Evolutionary conservation across 2,888 invertebrate species (phyloP).

Genomic region (Dasysyrphus albostriatus): DNA sequence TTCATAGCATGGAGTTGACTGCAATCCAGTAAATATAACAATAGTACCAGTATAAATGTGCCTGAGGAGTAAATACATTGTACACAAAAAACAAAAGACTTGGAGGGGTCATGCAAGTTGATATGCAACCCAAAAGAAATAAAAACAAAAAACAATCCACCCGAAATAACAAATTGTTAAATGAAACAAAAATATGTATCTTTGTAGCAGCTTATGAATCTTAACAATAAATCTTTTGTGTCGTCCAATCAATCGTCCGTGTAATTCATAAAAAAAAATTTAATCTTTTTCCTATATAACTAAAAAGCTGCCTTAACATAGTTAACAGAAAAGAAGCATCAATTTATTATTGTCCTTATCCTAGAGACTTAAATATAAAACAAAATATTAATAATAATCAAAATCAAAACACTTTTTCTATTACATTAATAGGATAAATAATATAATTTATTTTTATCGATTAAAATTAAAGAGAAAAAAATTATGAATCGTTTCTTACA

Average conservation of each 20-base stretch:
- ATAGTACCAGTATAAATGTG: conserved; percentile 72
- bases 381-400: not conserved
- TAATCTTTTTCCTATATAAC: conserved; percentile 60
- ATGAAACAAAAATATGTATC: not conserved
- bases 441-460: conserved; percentile 67
- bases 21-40: conserved; percentile 54
- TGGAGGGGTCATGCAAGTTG: conserved; percentile 5
- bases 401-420: conserved; percentile 68
- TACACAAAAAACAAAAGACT: conserved; percentile 67
- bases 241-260: conserved; percentile 34
- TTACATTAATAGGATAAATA: conserved; percentile 75
- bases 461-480: conserved; percentile 39
- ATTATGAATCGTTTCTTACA: conserved; percentile 32
- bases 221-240: conserved; percentile 19
- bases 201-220: conserved; percentile 43
- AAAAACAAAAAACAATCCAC: conserved; percentile 39
- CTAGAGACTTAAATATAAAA: conserved; percentile 18
- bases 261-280: not conserved
- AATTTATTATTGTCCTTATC: conserved; percentile 20
- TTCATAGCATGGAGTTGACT: not conserved
- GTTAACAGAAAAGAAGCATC: conserved; percentile 37
- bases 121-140: conserved; percentile 23
- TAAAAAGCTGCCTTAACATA: conserved; percentile 68
- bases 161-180: conserved; percentile 25
- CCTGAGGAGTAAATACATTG: conserved; percentile 44